A percentile compares a stretch with the other conserved stretches of the same genome.
phyloP scores from a whole-genome alignment of 2,888 invertebrate genomes.

The Philaethria dido region DNA sequence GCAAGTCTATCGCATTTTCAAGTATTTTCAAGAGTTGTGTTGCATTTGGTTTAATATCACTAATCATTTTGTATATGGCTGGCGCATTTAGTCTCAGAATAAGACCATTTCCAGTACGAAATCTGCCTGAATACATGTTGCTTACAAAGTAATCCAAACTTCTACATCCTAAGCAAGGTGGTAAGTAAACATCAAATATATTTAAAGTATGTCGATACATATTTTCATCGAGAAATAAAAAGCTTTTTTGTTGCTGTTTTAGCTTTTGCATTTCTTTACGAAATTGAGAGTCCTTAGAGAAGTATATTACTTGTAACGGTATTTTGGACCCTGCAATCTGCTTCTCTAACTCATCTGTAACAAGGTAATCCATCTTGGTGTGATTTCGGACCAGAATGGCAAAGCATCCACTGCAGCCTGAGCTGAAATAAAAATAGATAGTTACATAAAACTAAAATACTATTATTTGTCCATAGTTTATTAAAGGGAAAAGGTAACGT shows the following conservation, averaged over 20 bases:
- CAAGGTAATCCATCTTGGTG: background rate
- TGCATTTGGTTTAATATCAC: slow-evolving; percentile 13
- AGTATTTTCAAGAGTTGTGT: slow-evolving; percentile 35
- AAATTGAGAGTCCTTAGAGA: slow-evolving; percentile 31
- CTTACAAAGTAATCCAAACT: slow-evolving; percentile 5
- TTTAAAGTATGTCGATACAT: slow-evolving; percentile 44
- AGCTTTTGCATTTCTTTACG: slow-evolving; percentile 27
- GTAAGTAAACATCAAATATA: slow-evolving; percentile 34
- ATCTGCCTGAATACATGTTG: background rate
- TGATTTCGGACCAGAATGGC: slow-evolving; percentile 10
- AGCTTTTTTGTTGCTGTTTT: slow-evolving; percentile 34
- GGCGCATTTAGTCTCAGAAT: slow-evolving; percentile 32
- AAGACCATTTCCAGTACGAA: slow-evolving; percentile 39
- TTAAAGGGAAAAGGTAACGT: no score
- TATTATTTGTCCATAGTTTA: no score
- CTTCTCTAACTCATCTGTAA: slow-evolving; percentile 18
- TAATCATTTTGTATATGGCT: slow-evolving; percentile 28
- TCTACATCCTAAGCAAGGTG: slow-evolving; percentile 24
- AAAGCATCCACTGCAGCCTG: background rate
- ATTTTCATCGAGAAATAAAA: slow-evolving; percentile 53
- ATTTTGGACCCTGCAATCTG: slow-evolving; percentile 8
- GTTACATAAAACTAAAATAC: background rate
- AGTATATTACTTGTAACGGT: slow-evolving; percentile 28
- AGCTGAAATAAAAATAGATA: background rate
- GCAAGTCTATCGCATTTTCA: slow-evolving; percentile 19